Evolutionary conservation across 2,113 vertebrate genomes (phyloP).

Genomic region (Neolamprologus caudopunctatus): DNA sequence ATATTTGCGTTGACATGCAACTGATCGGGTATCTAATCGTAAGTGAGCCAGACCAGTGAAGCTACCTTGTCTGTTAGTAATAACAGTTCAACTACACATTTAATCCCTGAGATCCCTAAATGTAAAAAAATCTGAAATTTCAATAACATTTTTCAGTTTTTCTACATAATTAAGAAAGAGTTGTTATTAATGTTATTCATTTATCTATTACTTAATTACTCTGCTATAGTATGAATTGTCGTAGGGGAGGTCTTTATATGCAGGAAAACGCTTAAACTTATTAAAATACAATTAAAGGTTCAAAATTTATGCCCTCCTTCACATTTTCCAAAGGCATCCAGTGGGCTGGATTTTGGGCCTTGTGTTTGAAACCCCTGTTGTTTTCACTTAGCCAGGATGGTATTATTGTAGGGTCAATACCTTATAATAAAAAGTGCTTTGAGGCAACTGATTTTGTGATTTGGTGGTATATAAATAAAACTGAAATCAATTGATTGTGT

Average conservation of each 20-base stretch:
- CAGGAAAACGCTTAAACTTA: not conserved
- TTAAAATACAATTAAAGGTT: not conserved
- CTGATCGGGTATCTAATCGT: fast-evolving
- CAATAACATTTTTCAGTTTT: not conserved
- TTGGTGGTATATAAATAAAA: not conserved
- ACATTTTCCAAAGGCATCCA: not conserved
- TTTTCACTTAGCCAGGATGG: not conserved
- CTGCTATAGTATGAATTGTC: not conserved
- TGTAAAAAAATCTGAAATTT: not conserved
- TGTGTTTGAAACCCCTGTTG: not conserved
- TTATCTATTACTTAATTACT: not conserved
- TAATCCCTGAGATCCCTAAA: not conserved
- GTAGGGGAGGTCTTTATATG: not conserved
- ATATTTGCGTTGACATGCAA: not conserved
- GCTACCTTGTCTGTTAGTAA: not conserved
- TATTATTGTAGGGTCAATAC: not conserved
- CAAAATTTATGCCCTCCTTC: not conserved
- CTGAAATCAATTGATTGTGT: not conserved
- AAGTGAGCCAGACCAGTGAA: not conserved
- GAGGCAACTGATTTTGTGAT: not conserved
- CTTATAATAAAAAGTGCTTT: not conserved
- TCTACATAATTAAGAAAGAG: not conserved
- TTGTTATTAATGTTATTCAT: not conserved
- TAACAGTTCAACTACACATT: not conserved
- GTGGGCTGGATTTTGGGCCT: not conserved